phyloP scores from a whole-genome alignment of 2,888 invertebrate genomes.

The Oegoconia quadripuncta region DNA sequence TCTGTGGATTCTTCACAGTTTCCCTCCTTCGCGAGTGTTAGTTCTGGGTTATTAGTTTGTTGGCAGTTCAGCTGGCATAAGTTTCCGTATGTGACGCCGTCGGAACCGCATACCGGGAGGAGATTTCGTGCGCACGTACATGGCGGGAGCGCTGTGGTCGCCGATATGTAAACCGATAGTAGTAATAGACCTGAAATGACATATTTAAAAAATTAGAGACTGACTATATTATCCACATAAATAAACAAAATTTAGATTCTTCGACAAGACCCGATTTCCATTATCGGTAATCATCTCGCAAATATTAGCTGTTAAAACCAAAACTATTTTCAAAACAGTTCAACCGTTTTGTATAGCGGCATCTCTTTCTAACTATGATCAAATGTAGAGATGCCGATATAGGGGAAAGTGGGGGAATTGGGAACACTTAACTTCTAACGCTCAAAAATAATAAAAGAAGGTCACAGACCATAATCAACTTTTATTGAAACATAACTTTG shows the following conservation, averaged over 20 bases:
- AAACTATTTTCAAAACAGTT: too few species aligned
- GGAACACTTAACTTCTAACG: too few species aligned
- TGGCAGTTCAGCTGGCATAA: conserved; percentile 81
- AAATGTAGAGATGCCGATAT: too few species aligned
- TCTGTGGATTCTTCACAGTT: neutral
- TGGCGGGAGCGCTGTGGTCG: conserved; percentile 30
- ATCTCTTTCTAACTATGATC: too few species aligned
- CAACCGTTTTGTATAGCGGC: too few species aligned
- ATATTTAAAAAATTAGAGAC: neutral
- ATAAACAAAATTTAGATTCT: neutral
- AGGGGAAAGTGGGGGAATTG: too few species aligned
- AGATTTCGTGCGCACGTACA: conserved; percentile 43
- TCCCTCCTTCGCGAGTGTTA: conserved; percentile 11
- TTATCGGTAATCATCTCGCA: too few species aligned
- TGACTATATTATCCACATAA: neutral
- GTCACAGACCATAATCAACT: too few species aligned
- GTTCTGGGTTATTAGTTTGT: conserved; percentile 9
- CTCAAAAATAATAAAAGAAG: too few species aligned
- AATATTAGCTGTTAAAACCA: too few species aligned
- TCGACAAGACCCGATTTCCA: too few species aligned
- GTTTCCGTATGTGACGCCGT: conserved; percentile 84
- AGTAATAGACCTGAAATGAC: conserved; percentile 34
- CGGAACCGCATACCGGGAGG: conserved; percentile 83
- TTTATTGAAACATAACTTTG: too few species aligned
- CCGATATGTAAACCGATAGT: conserved; percentile 27